Evolutionary conservation across 2,888 invertebrate genomes (phyloP), one percentile per base, ranked within the genome.

Genomic region (Pandemis heparana): DNA sequence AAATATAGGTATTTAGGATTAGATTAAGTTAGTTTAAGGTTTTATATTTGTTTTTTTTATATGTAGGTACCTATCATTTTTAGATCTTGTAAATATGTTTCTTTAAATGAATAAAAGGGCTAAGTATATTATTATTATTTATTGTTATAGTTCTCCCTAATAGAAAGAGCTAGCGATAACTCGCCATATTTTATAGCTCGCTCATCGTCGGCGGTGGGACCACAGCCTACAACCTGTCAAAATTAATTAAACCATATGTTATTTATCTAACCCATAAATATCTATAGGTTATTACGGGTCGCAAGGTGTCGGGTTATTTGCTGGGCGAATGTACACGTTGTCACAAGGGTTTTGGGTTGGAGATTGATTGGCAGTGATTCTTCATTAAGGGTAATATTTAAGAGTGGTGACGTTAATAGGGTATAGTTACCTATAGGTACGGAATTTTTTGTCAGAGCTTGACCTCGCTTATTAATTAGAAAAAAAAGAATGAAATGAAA

Each of bases 261-360:
- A 59, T 63, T 72, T 68, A 72, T 68, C 62, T 62, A 10, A 71
- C 46, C 67, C 61, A 67, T 67, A 72, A 72, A 72, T 53, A 67
- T 67, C 67, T 38, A 72, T 68, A 48, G 67, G 72, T 59, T 68
- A 72, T 72, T 67, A 72, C 18, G 46, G 16, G 7, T 53, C 43
- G 56, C 41, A 62, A 46, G 72, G 68, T 72, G 56, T 68, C 68
- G 63, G 12, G 38, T 67, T 23, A 12, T 60, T 16, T 16, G 18
- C 18, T 64, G 32, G 5, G 1, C 18, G 7, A 68, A 32, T 18
- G 39, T 10, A 23, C 5, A 18, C 56, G 38, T 46, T 68, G 1
- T 23, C 1, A 1, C 12, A 14, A n/a, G 2, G 48, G 4, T 12
- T 14, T 18, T 56, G 16, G 63, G 63, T 14, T 38, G 39, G 12